phyloP scores from a whole-genome alignment of 1,140 invertebrate species.

The Drosophila funebris region DNA sequence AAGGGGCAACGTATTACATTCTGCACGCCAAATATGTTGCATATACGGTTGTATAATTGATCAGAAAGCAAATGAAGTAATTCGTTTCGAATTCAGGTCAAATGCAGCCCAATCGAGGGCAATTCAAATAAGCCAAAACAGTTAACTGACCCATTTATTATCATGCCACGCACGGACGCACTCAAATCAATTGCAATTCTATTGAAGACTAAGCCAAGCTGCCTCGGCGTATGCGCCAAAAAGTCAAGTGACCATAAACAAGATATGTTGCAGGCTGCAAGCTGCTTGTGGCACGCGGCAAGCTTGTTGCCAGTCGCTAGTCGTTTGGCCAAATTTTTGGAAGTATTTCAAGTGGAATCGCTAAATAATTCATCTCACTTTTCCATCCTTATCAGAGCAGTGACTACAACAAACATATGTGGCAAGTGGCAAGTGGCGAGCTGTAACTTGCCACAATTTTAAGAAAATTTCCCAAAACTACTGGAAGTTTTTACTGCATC shows the following conservation, averaged over 20 bases:
- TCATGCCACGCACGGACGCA: constrained; percentile 51
- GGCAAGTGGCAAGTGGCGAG: background rate
- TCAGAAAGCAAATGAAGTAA: constrained; percentile 26
- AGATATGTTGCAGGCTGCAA: constrained; percentile 22
- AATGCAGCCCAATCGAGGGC: constrained; percentile 13
- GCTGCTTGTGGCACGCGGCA: background rate
- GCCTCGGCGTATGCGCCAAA: constrained; percentile 51
- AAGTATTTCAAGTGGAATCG: background rate
- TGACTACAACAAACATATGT: background rate
- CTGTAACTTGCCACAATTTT: no score
- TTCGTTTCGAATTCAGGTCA: constrained; percentile 18
- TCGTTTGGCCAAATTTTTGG: background rate
- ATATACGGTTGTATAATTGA: constrained; percentile 14
- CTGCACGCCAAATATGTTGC: constrained; percentile 16
- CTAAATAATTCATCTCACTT: background rate
- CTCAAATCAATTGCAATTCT: constrained; percentile 49
- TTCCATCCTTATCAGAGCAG: background rate
- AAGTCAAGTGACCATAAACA: constrained; percentile 74
- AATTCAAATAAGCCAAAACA: constrained; percentile 26
- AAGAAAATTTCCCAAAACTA: no score
- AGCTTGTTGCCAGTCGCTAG: background rate
- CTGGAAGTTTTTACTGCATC: no score
- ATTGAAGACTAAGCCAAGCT: constrained; percentile 17
- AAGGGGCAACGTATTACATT: background rate
- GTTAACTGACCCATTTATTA: constrained; percentile 57